Evolutionary conservation across 1,140 invertebrate genomes (phyloP), one percentile per base, ranked within the genome.

Genomic region (Drosophila biarmipes): DNA sequence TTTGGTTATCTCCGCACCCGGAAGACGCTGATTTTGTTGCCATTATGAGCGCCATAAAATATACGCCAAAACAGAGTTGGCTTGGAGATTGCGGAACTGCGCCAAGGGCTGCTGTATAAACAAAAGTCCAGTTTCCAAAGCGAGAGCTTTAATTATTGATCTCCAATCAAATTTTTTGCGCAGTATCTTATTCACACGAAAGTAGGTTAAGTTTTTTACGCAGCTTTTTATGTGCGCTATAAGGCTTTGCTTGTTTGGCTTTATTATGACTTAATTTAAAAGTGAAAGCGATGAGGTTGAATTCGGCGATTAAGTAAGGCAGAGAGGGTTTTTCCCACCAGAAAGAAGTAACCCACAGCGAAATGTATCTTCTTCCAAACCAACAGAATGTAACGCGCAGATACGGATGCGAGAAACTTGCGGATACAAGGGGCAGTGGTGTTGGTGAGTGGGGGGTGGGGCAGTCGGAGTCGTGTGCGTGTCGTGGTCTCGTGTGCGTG

Each of bases 191-290:
- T 75, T 75, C 40, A 62, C 52, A 69, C 72, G 68, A 86, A 86
- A 82, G 78, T 87, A 62, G 82, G 82, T 89, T 86, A 86, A 72
- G 54, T 66, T 87, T 51, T 61, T 62, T 58, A 37, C 24, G 19
- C 21, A 31, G 8, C 6, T 43, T 19, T 43, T 43, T 43, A 42
- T 51, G 45, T 66, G 51, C 51, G 43, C 61, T 40, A 43, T 46
- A 40, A 29, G 45, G 17, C 24, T 45, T 75, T 80, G 40, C 64
- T 27, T 38, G 53, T 61, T 53, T 55, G 38, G 31, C 24, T 84
- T 80, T 80, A 75, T 87, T 82, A 87, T 89, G 82, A 87, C 82
- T 86, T 86, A 86, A 87, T 86, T 86, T 82, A 87, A 86, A 86
- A 86, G 82, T 86, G 82, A 86, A 86, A 86, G 82, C 82, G 74